Base-by-base conservation (phyloP, 1,140 invertebrate species). In the Trypoxylus dichotomus region DNA sequence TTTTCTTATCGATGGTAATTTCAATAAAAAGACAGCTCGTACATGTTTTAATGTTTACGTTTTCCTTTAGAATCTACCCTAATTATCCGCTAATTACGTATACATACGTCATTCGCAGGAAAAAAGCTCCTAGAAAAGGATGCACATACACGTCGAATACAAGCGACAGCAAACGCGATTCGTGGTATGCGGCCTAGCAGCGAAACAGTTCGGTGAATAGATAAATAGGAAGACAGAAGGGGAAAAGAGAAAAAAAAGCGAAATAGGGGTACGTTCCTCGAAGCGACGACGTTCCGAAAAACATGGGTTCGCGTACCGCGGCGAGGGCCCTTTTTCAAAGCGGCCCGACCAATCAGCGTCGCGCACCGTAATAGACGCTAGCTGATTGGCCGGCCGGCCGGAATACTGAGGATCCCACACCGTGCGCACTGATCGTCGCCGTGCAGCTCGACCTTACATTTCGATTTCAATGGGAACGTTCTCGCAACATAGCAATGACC, bases 401-500 rank as follows among this genome's bases (percentile, higher is more conserved):
- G 47, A 15, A 68, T 24, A 68, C 21, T 27, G 60, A 68, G 72
- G 37, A 74, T 83, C 79, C 79, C 79, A 81, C 79, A 54, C 47
- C 47, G 47, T 54, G 15, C 74, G 41, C 32, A 8, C 32, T n/a
- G n/a, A n/a, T 47, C 32, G 27, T 43, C 15, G 43, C 8, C 25
- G 25, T 43, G 32, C 32, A 79, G 80, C 75, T 78, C 83, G 85
- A 85, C 85, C 84, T 85, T 85, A 84, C 81, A 83, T 83, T 84
- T 84, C 83, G 83, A 84, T 84, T 85, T 85, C 83, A 85, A 84
- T 84, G 83, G 82, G 82, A 84, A 83, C 83, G 82, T 77, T 84
- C 81, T 81, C 84, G 83, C 83, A 83, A 81, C 83, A 85, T 85
- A 86, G 85, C 85, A 86, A 86, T 86, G 85, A 86, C 85, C 85